A percentile compares a stretch with the other conserved stretches of the same genome.
Evolutionary conservation across 2,113 vertebrate genomes (phyloP).

Genomic region (Trematomus loennbergii): DNA sequence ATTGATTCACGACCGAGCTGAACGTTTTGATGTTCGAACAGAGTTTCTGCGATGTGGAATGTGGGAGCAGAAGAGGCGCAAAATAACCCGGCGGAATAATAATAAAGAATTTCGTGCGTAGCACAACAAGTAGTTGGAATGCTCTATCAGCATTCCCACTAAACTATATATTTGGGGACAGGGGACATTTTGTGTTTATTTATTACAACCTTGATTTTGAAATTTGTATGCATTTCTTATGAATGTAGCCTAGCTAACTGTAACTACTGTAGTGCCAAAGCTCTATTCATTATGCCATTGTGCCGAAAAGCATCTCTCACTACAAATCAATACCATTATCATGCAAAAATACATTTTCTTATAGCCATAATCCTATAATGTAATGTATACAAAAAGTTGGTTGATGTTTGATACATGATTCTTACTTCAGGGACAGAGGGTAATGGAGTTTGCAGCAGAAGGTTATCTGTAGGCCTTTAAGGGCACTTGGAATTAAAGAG

Average conservation of each 20-base stretch:
- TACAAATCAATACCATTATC: not conserved
- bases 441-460: not conserved
- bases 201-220: too few species aligned
- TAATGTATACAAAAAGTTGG: not conserved
- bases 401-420: not conserved
- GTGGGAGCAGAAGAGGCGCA: too few species aligned
- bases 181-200: too few species aligned
- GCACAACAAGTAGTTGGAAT: too few species aligned
- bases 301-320: not conserved
- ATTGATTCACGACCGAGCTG: too few species aligned
- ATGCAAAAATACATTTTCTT: not conserved
- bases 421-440: not conserved
- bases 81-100: too few species aligned
- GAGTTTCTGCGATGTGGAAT: too few species aligned
- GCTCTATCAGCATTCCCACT: too few species aligned
- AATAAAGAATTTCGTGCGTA: too few species aligned
- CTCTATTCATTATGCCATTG: not conserved
- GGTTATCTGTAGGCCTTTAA: slow-evolving; percentile 32
- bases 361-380: not conserved
- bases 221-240: not conserved
- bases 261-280: not conserved
- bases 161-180: too few species aligned
- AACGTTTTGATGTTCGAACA: too few species aligned
- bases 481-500: slow-evolving; percentile 6
- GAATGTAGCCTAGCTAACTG: not conserved